Base-by-base conservation (phyloP, 2,888 invertebrate genomes). In the Stratiomys singularior region DNA sequence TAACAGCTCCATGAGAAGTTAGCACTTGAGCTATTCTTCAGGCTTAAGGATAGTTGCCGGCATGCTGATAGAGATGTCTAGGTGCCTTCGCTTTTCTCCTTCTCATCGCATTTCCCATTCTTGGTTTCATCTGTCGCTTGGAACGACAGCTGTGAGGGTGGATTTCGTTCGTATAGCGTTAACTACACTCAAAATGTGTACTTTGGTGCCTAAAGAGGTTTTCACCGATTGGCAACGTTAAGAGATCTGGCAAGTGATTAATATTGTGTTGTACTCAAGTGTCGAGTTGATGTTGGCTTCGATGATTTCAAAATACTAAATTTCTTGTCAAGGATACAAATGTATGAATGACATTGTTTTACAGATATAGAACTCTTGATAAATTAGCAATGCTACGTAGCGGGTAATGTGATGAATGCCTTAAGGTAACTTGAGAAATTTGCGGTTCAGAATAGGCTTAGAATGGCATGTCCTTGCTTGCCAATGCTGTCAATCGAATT, bases 201-300 rank as follows among this genome's bases (percentile, higher is more conserved):
- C 44, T 37, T 30, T 58, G 74, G 58, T 60, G 76, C 64, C 76
- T 64, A 76, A 76, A 64, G 76, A 76, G 76, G 64, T 76, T 76
- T 76, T 76, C 76, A 76, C 64, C 76, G 64, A 76, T 76, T 64
- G 76, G 64, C 76, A 64, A 21, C 76, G 76, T 64, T 76, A 47
- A 64, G 64, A 44, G 76, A 64, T 64, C 64, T 64, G 64, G 47
- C 76, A 76, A 76, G 76, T 76, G 76, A 76, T 76, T 76, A 76
- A 76, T 76, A 37, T 74, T 23, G 58, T 58, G 58, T n/a, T 74
- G 60, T 74, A 11, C 21, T 74, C 27, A 11, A 47, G 69, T 69
- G 47, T 47, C 69, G 69, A 69, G 47, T 69, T 47, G 69, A 11
- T 69, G 21, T 23, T 25, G 27, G 58, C 74, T 37, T 25, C 60